These are phyloP conservation scores for Antitype chi DNA, from an alignment of 2,888 invertebrate genomes.

Conservation along the genomic window DNA sequence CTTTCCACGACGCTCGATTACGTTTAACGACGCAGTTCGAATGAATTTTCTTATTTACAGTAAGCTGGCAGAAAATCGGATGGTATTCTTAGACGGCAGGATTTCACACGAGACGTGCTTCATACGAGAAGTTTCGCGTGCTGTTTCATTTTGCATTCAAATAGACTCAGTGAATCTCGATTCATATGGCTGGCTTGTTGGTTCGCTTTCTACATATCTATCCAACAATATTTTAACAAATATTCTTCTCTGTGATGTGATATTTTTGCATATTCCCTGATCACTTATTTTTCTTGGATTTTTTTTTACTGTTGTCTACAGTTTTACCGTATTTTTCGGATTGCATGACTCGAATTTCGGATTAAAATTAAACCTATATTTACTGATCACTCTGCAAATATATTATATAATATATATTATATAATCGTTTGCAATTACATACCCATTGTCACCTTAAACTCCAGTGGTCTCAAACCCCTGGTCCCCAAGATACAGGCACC, in stretches of 20 bases:
- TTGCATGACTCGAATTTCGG: background rate
- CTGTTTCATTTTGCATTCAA: conserved; percentile 70
- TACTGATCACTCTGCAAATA: background rate
- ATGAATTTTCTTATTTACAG: conserved; percentile 90
- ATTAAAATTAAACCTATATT: background rate
- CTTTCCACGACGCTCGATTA: conserved; percentile 90
- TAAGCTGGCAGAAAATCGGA: conserved; percentile 86
- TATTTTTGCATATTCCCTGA: conserved; percentile 14
- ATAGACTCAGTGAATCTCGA: conserved; percentile 61
- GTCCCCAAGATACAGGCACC: too few relatives aligned
- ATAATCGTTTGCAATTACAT: too few relatives aligned
- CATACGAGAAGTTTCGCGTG: conserved; percentile 79
- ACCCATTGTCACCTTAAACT: too few relatives aligned
- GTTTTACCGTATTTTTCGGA: background rate
- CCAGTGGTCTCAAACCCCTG: too few relatives aligned
- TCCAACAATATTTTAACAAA: conserved; percentile 24
- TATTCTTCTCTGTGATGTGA: background rate
- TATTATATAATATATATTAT: too few relatives aligned
- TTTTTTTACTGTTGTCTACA: background rate
- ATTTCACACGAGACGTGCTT: conserved; percentile 84
- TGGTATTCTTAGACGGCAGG: conserved; percentile 79
- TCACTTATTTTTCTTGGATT: background rate
- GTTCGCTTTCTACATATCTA: conserved; percentile 15
- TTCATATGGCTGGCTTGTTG: conserved; percentile 52
- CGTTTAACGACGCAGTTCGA: conserved; percentile 88